Evolutionary conservation across 2,888 invertebrate species (phyloP), one percentile per base, ranked within the genome.

Genomic region (Orgyia antiqua): DNA sequence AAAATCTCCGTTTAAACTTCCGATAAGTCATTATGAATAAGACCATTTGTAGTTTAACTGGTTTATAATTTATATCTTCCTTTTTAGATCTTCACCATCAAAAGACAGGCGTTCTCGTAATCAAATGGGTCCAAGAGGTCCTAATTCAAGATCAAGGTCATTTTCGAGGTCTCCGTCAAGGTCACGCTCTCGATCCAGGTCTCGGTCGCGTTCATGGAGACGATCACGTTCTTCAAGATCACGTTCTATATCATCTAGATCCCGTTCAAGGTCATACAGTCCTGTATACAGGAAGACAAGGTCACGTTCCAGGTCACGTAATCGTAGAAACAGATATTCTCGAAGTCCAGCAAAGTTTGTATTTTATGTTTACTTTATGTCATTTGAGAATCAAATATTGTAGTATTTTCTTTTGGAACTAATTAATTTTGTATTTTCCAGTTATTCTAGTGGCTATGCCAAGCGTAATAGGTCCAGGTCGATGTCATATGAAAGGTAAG

Each of bases 401-500:
- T 11, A 23, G 10, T 23, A 23, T 11, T 34, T 15, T 28, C 23
- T 13, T 8, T 34, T 13, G 20, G 33, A 27, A 51, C 43, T 45
- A 47, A 41, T 47, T 33, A 33, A 49, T 43, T 59, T 59, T 33
- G 24, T 52, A 55, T 54, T 70, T 72, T 66, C 55, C 73, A 75
- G 76, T 66, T 59, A 71, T 56, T 39, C 45, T 52, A 68, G 66
- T 67, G 64, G 65, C 52, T 76, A 70, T 68, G 56, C 66, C 51
- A 80, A 76, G 62, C 80, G 65, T 72, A 74, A 73, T 66, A 71
- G 67, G 52, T 77, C 80, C 57, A 75, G 82, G 57, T 80, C 82
- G 41, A 66, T 70, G 59, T 79, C 83, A 0, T 71, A 50, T 43
- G 83, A 82, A 53, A 83, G 84, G 84, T 86, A 78, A 83, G 79